A percentile compares a stretch with the other conserved stretches of the same genome.
Evolutionary conservation across 2,113 vertebrate species (phyloP).

Genomic region (Artemisiospiza belli): DNA sequence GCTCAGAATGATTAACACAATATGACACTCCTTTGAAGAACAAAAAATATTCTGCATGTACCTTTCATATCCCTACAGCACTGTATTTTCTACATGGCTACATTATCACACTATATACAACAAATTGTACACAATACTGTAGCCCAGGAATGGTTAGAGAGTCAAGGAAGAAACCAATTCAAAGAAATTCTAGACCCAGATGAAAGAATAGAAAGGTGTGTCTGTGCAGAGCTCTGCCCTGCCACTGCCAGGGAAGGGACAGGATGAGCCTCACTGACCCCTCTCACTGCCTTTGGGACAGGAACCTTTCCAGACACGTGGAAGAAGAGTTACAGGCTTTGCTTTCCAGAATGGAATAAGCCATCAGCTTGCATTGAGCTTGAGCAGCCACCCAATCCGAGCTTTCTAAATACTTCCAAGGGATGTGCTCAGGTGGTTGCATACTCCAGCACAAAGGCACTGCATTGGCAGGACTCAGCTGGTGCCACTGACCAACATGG

Average conservation of each 20-base stretch:
- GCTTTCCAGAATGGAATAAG: not conserved
- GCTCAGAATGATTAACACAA: not conserved
- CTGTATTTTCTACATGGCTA: not conserved
- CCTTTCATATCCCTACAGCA: not conserved
- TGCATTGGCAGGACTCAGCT: not conserved
- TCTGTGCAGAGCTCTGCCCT: not conserved
- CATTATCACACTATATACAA: not conserved
- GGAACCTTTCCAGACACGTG: accelerated
- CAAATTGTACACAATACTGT: not conserved
- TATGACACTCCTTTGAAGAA: not conserved
- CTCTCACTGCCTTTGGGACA: not conserved
- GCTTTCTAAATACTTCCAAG: not conserved
- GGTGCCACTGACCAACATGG: not conserved
- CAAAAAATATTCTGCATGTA: not conserved
- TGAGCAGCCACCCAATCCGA: not conserved
- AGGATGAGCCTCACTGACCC: accelerated
- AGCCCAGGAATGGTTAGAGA: not conserved
- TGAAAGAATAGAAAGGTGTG: not conserved
- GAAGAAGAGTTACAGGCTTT: not conserved
- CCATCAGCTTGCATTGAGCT: not conserved
- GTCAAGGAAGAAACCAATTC: not conserved
- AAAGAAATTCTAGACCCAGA: not conserved
- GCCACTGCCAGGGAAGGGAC: not conserved
- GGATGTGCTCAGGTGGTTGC: not conserved
- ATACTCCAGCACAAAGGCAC: not conserved